Base-by-base conservation (phyloP, 2,888 invertebrate genomes). In the Seira sanloemensis region DNA sequence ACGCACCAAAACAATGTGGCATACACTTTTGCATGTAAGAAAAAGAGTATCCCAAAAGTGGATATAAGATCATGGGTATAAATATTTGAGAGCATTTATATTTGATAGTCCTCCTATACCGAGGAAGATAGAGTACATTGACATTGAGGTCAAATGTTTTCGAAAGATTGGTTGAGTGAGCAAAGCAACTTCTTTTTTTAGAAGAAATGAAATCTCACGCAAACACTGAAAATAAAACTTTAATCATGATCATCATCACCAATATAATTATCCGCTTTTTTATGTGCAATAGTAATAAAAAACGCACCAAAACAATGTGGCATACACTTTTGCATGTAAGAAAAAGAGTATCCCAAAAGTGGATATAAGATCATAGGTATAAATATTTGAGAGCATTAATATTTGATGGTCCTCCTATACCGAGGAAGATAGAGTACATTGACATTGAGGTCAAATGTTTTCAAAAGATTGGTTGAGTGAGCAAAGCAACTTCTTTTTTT, bases 131-230 rank as follows among this genome's bases (percentile, higher is more conserved):
- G 84, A 84, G 84, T 84, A 74, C 84, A 84, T 84, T 84, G 84
- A 84, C 84, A 84, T 84, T 84, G 78, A 78, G 84, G 84, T 84
- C 84, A 84, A 84, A 78, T 84, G 78, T 84, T 84, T 84, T 84
- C 67, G 84, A 84, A 78, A 78, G 68, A 71, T 78, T 69, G 84
- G 84, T 84, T 84, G 75, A 78, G 78, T 84, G 84, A 78, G 77
- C 84, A 84, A 84, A 84, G 78, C 78, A 84, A 75, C 78, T 78
- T 27, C 69, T 37, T 37, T 37, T 37, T 37, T 37, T 37, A 37
- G 37, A 37, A n/a, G n/a, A n/a, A n/a, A n/a, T n/a, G n/a, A n/a
- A n/a, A n/a, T n/a, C n/a, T n/a, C n/a, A n/a, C n/a, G 71, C 72
- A 72, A 72, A 78, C 78, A 78, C 72, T 58, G 9, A 58, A 58